Base-by-base conservation (phyloP, 2,113 vertebrate species). In the Anas platyrhynchos region DNA sequence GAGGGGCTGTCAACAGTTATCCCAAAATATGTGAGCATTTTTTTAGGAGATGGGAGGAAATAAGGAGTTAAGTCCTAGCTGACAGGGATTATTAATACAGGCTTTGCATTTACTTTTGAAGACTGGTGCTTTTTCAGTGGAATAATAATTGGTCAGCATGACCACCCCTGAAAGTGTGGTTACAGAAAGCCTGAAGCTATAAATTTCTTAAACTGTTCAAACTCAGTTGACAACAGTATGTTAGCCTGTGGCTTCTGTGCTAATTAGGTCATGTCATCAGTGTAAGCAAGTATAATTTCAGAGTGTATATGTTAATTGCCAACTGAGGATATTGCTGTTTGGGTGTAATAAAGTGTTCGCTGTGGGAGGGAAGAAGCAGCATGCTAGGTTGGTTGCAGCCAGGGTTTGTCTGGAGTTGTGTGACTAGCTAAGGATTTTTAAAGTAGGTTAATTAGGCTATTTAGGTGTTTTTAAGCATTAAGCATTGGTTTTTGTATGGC, bases 301-400 rank as follows among this genome's bases (percentile, higher is more conserved):
- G 44, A 25, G 14, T 9, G 1, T n/a, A 2, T 2, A 0, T 20
- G 31, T 58, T 72, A 52, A 27, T 32, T 27, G 26, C 43, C 4
- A 6, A 1, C 23, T 9, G 25, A n/a, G 56, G n/a, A 1, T 32
- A 41, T 15, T 41, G 34, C 6, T 50, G 41, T 41, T 77, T 7
- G 41, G 41, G 23, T 46, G 38, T 13, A 6, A 1, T 3, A 7
- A 41, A 63, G 41, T 1, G 38, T 29, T 68, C 3, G 0, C 1
- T 7, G 3, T 2, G 8, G 26, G 27, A 15, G 44, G 27, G 59
- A 5, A 52, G 44, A 3, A 13, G 41, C 25, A 41, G 54, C 12
- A 0, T 0, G 0, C 4, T 5, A 38, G 29, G 12, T 9, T 50
- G 65, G 6, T 4, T 62, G 41, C 81, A 54, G 52, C 11, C 59